phyloP scores from a whole-genome alignment of 2,113 vertebrate genomes.

The Halcyon malimbica region DNA sequence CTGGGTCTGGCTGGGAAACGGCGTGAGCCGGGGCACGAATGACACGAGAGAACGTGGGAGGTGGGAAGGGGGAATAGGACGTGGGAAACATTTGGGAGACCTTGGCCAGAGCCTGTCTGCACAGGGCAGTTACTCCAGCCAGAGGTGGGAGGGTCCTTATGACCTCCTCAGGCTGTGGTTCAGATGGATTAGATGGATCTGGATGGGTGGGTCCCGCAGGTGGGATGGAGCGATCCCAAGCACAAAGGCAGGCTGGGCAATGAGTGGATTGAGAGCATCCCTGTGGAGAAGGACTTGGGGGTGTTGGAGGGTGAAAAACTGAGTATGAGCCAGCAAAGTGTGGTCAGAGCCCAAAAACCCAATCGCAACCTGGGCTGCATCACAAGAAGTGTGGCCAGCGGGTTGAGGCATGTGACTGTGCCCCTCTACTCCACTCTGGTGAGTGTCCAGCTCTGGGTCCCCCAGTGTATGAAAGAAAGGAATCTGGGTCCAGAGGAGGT shows the following conservation, averaged over 20 bases:
- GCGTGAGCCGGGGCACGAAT: no score
- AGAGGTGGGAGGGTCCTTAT: no score
- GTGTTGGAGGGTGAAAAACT: neutral
- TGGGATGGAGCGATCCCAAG: neutral
- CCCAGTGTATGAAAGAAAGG: neutral
- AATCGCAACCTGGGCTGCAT: neutral
- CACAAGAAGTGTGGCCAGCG: neutral
- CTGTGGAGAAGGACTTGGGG: neutral
- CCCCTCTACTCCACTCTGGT: neutral
- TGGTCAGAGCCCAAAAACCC: neutral
- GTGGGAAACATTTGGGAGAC: accelerated
- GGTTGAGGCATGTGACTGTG: neutral
- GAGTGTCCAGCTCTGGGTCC: no score
- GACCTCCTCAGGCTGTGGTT: neutral
- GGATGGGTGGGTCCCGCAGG: neutral
- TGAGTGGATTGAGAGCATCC: neutral
- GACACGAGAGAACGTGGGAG: accelerated
- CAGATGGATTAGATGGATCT: neutral
- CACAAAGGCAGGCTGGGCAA: neutral
- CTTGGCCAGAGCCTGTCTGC: neutral
- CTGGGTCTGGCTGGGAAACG: neutral
- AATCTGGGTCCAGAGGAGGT: neutral
- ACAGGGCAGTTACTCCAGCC: neutral
- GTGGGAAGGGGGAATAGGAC: accelerated
- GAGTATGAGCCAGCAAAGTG: neutral